A percentile compares a stretch with the other conserved stretches of the same genome.
These are phyloP conservation scores for Micromesistius poutassou DNA, from an alignment of 2,797 vertebrate species.

Conservation along the genomic window DNA sequence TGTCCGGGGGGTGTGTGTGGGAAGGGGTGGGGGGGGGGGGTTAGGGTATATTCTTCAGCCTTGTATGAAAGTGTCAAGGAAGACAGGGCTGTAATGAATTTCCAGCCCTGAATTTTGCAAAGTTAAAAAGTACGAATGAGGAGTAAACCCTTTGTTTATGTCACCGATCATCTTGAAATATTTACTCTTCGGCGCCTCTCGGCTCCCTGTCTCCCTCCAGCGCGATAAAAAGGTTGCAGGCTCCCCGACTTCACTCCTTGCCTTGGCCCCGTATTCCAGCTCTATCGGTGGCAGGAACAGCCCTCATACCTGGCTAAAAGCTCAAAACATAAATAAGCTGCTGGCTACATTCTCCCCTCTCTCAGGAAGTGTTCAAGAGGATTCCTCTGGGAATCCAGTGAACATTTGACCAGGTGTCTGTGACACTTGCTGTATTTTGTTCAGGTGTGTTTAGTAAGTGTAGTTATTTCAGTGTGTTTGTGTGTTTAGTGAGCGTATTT, in stretches of 20 bases:
- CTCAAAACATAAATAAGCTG: constrained; percentile 39
- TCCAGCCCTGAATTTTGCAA: constrained; percentile 69
- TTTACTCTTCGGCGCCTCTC: constrained; percentile 66
- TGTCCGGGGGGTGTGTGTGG: constrained; percentile 7
- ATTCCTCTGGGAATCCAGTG: constrained; percentile 59
- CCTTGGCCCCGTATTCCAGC: constrained; percentile 29
- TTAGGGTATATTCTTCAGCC: constrained; percentile 56
- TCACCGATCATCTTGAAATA: constrained; percentile 79
- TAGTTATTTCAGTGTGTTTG: constrained; percentile 60
- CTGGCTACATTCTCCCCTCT: constrained; percentile 40
- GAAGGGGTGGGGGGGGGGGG: background rate
- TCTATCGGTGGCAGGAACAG: constrained; percentile 46
- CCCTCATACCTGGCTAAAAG: constrained; percentile 54
- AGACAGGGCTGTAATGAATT: constrained; percentile 68
- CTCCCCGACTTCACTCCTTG: constrained; percentile 69
- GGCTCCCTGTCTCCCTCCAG: constrained; percentile 36
- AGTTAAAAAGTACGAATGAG: constrained; percentile 73
- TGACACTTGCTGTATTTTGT: constrained; percentile 68
- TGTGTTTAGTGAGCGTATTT: constrained; percentile 62
- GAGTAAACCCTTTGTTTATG: constrained; percentile 77
- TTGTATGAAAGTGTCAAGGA: constrained; percentile 57
- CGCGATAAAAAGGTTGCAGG: constrained; percentile 12
- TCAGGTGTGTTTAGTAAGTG: constrained; percentile 58
- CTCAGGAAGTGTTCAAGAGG: constrained; percentile 59
- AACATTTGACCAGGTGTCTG: constrained; percentile 74